Base-by-base conservation (phyloP, 2,888 invertebrate species). In the Drosophila pseudotalamancana region DNA sequence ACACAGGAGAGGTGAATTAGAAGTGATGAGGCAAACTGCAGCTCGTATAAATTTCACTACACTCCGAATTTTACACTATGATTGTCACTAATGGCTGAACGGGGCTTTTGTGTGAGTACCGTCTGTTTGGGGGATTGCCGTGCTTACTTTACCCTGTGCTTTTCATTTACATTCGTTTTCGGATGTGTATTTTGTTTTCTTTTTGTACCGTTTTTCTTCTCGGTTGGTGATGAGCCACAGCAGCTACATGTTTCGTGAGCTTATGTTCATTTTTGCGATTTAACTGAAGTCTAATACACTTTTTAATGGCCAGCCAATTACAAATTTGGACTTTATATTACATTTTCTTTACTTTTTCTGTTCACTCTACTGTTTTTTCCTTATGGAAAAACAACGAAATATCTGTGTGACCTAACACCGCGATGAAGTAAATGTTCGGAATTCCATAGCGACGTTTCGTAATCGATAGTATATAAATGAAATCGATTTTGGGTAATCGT, bases 151-250 rank as follows among this genome's bases (percentile, higher is more conserved):
- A 50, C 53, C 59, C 40, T 72, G 40, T 39, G 53, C 66, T 77
- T 86, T 48, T 77, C 84, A 82, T 86, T 73, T 43, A 72, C 66
- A 75, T 86, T 86, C 77, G 77, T 55, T 59, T 82, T 85, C 75
- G 69, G 49, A 35, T 79, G 70, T 62, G 75, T 75, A 65, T 75
- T 72, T 75, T 71, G 63, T 78, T 77, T 73, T 74, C 59, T 59
- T 79, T 83, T 74, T 53, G 42, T 49, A 67, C 67, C 77, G 81
- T 86, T 80, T 63, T 83, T 83, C 72, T 53, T 65, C 50, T 49
- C 56, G 9, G 54, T 55, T 60, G 4, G 25, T 53, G 51, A 19
- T 60, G 12, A 48, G 42, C 56, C 59, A 65, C 60, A 53, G 56
- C 42, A 64, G 45, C 73, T 73, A 83, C 50, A 80, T 77, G 34